phyloP scores from a whole-genome alignment of 1,140 invertebrate species.

The Pantala flavescens region DNA sequence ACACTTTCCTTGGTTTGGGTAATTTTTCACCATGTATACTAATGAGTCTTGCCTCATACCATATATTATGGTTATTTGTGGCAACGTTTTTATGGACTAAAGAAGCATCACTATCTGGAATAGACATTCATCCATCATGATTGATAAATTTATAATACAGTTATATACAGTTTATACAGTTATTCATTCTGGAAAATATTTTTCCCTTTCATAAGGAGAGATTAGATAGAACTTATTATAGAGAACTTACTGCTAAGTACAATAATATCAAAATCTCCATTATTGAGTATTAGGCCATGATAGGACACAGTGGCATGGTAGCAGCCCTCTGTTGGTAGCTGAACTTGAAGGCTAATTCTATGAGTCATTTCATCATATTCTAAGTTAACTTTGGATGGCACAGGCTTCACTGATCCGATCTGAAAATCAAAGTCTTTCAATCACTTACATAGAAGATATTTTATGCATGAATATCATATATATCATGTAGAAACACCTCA shows the following conservation, averaged over 20 bases:
- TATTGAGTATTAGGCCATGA: conserved; percentile 63
- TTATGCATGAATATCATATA: no score
- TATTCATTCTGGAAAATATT: background rate
- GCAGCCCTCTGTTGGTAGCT: conserved; percentile 59
- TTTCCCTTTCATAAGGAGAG: background rate
- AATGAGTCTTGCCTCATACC: conserved; percentile 73
- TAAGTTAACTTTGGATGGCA: conserved; percentile 46
- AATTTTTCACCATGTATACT: conserved; percentile 56
- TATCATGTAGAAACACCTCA: no score
- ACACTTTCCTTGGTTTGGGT: conserved; percentile 71
- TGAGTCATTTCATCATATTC: conserved; percentile 53
- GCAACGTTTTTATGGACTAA: conserved; percentile 78
- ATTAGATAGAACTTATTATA: conserved; percentile 46
- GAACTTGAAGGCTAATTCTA: conserved; percentile 53
- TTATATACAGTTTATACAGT: background rate
- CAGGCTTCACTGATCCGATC: conserved; percentile 36
- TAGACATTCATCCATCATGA: conserved; percentile 20
- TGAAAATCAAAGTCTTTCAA: conserved; percentile 26
- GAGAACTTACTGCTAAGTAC: conserved; percentile 68
- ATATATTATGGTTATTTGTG: conserved; percentile 70
- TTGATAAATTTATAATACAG: background rate
- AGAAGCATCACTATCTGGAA: conserved; percentile 62
- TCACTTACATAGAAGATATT: no score
- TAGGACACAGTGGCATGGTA: conserved; percentile 75
- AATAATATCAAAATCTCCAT: conserved; percentile 87